Evolutionary conservation across 2,888 invertebrate genomes (phyloP).

Genomic region (Hydraecia micacea): DNA sequence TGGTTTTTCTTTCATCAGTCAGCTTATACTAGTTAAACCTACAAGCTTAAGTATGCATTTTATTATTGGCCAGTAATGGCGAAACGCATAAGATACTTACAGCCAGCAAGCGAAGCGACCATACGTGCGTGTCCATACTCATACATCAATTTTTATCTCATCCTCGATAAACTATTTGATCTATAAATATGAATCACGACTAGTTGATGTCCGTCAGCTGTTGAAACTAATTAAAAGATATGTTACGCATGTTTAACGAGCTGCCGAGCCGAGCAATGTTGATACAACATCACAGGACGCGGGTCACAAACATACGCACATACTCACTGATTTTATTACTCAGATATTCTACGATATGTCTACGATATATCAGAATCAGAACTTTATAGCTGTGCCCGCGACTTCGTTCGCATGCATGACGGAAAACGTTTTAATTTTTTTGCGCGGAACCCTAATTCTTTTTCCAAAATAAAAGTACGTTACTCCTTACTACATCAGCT

Average conservation of each 20-base stretch:
- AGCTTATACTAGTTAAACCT: too few relatives aligned
- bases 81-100: neutral
- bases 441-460: too few relatives aligned
- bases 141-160: neutral
- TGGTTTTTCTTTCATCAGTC: too few relatives aligned
- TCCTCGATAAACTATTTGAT: neutral
- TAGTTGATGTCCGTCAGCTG: slow-evolving; percentile 55
- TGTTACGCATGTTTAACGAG: slow-evolving; percentile 56
- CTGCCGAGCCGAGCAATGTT: slow-evolving; percentile 51
- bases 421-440: too few relatives aligned
- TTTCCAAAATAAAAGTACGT: too few relatives aligned
- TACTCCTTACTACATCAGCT: too few relatives aligned
- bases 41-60: neutral
- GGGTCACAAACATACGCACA: slow-evolving; percentile 44
- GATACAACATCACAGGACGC: slow-evolving; percentile 51
- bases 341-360: neutral
- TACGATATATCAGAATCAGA: too few relatives aligned
- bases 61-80: neutral
- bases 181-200: slow-evolving; percentile 35
- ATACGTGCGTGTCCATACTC: neutral
- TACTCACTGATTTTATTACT: slow-evolving; percentile 10
- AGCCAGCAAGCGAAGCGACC: too few relatives aligned
- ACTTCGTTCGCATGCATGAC: too few relatives aligned
- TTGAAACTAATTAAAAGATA: slow-evolving; percentile 45
- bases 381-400: too few relatives aligned